Conservation (phyloP, 1,140 invertebrate species). For the Sitophilus oryzae region DNA sequence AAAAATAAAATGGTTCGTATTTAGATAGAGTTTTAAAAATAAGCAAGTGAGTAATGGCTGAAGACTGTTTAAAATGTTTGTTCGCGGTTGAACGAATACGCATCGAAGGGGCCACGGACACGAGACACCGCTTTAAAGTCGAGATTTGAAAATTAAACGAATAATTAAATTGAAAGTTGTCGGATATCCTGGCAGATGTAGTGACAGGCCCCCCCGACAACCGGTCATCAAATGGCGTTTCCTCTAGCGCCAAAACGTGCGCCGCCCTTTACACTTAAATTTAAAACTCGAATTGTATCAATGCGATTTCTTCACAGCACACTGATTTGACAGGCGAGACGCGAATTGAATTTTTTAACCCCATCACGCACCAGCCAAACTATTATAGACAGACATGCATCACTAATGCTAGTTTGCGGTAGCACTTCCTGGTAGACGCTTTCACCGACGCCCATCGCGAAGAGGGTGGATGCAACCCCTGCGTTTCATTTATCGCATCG, state of each 20-base stretch:
- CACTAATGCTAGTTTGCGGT: conserved; percentile 35
- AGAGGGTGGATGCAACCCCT: conserved; percentile 8
- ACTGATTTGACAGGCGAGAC: conserved; percentile 33
- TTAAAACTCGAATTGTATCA: conserved; percentile 39
- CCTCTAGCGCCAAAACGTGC: conserved; percentile 30
- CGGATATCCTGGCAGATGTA: conserved; percentile 40
- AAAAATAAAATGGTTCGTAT: too few species aligned
- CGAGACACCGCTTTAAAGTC: too few species aligned
- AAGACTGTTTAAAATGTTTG: too few species aligned
- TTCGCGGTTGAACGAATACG: too few species aligned
- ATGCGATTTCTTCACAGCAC: conserved; percentile 38
- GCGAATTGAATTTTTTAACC: conserved; percentile 39
- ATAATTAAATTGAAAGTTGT: conserved; percentile 40
- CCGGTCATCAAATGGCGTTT: conserved; percentile 36
- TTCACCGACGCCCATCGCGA: conserved; percentile 8
- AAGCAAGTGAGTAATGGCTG: too few species aligned
- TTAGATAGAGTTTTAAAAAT: too few species aligned
- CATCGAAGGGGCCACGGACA: too few species aligned
- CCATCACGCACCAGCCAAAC: conserved; percentile 27
- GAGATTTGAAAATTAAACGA: too few species aligned
- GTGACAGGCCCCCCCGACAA: conserved; percentile 33
- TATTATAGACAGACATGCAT: conserved; percentile 34
- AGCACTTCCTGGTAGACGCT: conserved; percentile 22
- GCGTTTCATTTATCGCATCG: conserved; percentile 8
- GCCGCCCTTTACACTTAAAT: conserved; percentile 29